Evolutionary conservation across 2,113 vertebrate species (phyloP).

Genomic region (Stigmatopora argus): DNA sequence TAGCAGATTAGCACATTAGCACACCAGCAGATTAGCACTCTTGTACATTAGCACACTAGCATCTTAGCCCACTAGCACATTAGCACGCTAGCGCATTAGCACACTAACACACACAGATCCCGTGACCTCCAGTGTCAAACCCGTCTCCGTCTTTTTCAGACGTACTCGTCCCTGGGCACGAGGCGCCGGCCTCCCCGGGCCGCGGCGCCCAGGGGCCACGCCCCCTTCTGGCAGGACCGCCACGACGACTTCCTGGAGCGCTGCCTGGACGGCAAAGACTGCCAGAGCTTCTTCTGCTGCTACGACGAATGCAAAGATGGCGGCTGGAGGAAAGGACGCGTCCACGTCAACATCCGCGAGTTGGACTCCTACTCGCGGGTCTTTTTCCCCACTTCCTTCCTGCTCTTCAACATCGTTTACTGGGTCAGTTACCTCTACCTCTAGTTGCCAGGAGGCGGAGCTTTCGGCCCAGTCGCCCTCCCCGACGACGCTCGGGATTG

Average conservation of each 20-base stretch:
- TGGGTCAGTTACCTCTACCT: constrained; percentile 98
- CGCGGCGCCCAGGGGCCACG: constrained; percentile 83
- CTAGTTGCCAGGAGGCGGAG: constrained; percentile 55
- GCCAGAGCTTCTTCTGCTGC: constrained; percentile 96
- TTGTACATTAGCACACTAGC: too few relatives aligned
- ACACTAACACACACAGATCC: too few relatives aligned
- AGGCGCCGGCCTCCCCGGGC: constrained; percentile 68
- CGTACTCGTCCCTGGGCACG: constrained; percentile 85
- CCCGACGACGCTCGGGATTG: too few relatives aligned
- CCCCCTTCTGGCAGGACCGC: constrained; percentile 91
- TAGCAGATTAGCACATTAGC: too few relatives aligned
- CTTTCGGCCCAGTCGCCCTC: too few relatives aligned
- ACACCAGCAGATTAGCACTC: too few relatives aligned
- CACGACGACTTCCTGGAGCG: constrained; percentile 88
- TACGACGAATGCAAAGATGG: constrained; percentile 92
- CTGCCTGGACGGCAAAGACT: constrained; percentile 96
- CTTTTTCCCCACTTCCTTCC: constrained; percentile 94
- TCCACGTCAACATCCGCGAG: constrained; percentile 90
- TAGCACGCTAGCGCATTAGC: too few relatives aligned
- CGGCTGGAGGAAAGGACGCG: constrained; percentile 83
- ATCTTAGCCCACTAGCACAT: too few relatives aligned
- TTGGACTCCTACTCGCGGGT: constrained; percentile 92
- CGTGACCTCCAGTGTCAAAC: neutral
- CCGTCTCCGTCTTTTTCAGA: constrained; percentile 61
- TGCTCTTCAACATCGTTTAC: constrained; percentile 96